These are phyloP conservation scores for Lycocorax pyrrhopterus DNA, from an alignment of 2,113 vertebrate genomes.

Conservation along the genomic window DNA sequence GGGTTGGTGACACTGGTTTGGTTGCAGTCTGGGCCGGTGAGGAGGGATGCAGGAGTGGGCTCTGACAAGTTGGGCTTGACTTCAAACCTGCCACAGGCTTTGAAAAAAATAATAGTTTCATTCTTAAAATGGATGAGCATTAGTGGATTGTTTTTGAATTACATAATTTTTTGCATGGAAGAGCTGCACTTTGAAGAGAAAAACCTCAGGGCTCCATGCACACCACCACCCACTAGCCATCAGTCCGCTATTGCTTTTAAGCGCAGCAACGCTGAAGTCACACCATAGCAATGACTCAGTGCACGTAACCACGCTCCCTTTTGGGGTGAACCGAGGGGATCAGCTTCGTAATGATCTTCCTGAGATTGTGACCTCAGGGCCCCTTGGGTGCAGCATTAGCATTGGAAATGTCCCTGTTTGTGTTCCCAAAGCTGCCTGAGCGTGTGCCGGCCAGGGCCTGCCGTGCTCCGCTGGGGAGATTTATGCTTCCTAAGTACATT, in stretches of 20 bases:
- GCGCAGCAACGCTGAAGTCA: accelerated
- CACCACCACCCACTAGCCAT: not conserved
- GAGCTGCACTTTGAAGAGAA: not conserved
- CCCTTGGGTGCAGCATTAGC: not conserved
- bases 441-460: not conserved
- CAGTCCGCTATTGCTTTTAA: accelerated
- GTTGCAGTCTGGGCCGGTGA: no score
- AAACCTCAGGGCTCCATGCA: not conserved
- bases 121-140: not conserved
- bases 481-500: conserved; percentile 45
- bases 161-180: accelerated
- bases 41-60: not conserved
- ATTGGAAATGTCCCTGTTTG: not conserved
- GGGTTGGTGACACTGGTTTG: not conserved
- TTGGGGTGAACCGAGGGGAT: not conserved
- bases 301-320: not conserved
- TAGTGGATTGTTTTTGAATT: not conserved
- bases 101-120: no score
- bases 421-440: not conserved
- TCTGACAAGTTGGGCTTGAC: accelerated
- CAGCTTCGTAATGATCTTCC: not conserved
- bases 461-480: not conserved
- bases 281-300: accelerated
- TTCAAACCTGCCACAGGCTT: not conserved
- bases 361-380: not conserved